Conservation (phyloP, 2,888 invertebrate species). For the Drosophila pegasa region DNA sequence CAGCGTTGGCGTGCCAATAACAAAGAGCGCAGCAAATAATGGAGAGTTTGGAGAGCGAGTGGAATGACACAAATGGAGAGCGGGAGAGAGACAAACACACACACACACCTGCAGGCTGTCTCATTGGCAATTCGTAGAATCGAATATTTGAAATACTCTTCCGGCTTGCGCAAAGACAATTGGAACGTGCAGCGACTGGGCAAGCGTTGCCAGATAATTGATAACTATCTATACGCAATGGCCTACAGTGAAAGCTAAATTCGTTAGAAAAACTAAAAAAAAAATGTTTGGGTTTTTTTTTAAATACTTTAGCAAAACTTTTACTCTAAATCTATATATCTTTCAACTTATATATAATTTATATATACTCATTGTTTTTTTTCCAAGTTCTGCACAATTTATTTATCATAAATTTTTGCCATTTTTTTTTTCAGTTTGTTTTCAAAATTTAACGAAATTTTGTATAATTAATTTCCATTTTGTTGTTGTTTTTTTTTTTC, state of each 20-base stretch:
- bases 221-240: slow-evolving; percentile 2
- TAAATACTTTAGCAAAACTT: not conserved
- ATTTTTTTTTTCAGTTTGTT: slow-evolving; percentile 17
- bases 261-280: too few relatives aligned
- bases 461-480: slow-evolving; percentile 4
- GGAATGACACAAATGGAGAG: not conserved
- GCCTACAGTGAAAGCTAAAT: not conserved
- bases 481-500: slow-evolving; percentile 1
- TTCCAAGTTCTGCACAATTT: slow-evolving; percentile 10
- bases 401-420: slow-evolving; percentile 36
- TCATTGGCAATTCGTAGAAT: slow-evolving; percentile 48
- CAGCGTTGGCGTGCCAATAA: slow-evolving; percentile 49
- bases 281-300: not conserved
- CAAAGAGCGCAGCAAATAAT: slow-evolving; percentile 14
- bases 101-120: slow-evolving; percentile 17
- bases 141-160: slow-evolving; percentile 44
- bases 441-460: slow-evolving; percentile 47
- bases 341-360: not conserved
- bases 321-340: not conserved
- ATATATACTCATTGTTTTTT: not conserved
- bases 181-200: slow-evolving; percentile 30
- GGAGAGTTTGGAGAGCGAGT: slow-evolving; percentile 13
- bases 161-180: slow-evolving; percentile 32
- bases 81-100: slow-evolving; percentile 23
- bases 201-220: slow-evolving; percentile 15